phyloP scores from a whole-genome alignment of 2,797 vertebrate genomes.

The Sebastes steindachneri region DNA sequence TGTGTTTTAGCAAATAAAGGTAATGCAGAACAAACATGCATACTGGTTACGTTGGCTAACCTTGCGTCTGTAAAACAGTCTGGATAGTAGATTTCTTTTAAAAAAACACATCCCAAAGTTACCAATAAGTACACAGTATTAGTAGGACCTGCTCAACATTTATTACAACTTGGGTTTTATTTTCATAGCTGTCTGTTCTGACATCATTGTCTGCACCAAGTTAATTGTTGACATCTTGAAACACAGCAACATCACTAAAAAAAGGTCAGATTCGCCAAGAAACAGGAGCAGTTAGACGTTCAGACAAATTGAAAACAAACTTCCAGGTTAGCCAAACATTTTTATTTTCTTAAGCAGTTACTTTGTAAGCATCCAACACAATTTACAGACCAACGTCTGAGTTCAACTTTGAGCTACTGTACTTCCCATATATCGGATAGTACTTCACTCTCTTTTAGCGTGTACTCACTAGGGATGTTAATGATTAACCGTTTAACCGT shows the following conservation, averaged over 20 bases:
- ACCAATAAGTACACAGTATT: not conserved
- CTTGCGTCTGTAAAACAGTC: not conserved
- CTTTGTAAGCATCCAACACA: not conserved
- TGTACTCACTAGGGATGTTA: not conserved
- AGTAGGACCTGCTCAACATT: not conserved
- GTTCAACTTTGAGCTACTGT: not conserved
- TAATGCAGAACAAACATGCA: conserved; percentile 77
- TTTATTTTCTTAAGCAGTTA: not conserved
- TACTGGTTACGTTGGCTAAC: not conserved
- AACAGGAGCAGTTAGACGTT: not conserved
- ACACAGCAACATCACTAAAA: not conserved
- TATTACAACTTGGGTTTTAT: not conserved
- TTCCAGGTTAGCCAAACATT: not conserved
- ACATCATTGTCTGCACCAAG: not conserved
- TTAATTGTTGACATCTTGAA: not conserved
- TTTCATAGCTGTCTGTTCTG: not conserved
- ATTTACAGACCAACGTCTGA: not conserved
- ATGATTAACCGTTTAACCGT: too few relatives aligned
- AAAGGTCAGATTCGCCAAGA: not conserved
- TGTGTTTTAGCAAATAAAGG: conserved; percentile 87
- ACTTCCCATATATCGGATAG: not conserved
- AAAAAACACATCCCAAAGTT: not conserved
- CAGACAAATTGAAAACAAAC: not conserved
- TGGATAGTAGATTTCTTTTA: not conserved
- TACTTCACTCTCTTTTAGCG: not conserved